Conservation (phyloP, 2,113 vertebrate genomes). For the Aythya baeri region DNA sequence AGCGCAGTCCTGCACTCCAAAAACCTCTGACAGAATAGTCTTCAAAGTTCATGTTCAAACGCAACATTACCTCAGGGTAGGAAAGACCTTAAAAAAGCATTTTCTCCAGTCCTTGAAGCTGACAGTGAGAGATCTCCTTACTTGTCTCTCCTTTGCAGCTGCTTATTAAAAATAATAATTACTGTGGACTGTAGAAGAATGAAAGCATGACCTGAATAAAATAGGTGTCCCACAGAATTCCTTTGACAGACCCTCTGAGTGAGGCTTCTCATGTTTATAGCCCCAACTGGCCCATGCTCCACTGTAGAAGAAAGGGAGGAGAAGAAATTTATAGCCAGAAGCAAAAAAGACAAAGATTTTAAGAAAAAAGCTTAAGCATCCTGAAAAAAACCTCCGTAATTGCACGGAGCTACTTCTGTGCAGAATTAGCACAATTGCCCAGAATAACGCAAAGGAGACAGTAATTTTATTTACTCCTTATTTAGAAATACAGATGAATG, state of each 20-base stretch:
- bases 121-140: neutral
- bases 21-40: neutral
- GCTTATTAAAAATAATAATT: neutral
- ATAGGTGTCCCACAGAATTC: neutral
- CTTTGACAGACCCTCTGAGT: neutral
- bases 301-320: neutral
- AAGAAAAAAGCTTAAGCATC: neutral
- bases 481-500: slow-evolving; percentile 6
- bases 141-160: neutral
- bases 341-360: neutral
- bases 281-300: neutral
- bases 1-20: neutral
- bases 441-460: neutral
- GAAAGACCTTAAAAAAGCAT: neutral
- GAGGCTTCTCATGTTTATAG: neutral
- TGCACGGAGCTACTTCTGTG: neutral
- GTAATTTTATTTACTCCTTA: neutral
- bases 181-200: neutral
- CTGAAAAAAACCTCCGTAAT: neutral
- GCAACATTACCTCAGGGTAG: neutral
- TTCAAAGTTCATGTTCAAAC: neutral
- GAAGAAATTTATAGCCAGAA: neutral
- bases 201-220: neutral
- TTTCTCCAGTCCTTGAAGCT: neutral
- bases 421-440: neutral